Evolutionary conservation across 1,140 invertebrate species (phyloP).

Genomic region (Drosophila sproati): DNA sequence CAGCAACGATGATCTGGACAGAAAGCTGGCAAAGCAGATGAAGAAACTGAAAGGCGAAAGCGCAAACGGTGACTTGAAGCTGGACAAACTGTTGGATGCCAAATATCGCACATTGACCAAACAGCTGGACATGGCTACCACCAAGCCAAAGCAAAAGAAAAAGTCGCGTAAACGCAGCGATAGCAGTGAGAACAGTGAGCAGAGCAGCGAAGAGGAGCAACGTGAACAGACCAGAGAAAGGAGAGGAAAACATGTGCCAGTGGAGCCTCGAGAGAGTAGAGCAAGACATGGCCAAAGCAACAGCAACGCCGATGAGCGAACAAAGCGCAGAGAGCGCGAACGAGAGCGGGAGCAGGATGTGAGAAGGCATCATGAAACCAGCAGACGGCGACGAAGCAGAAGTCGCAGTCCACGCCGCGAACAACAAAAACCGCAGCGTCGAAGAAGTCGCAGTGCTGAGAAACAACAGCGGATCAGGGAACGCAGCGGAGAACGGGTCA

Average conservation of each 20-base stretch:
- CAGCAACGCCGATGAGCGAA: neutral
- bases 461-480: slow-evolving; percentile 37
- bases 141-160: slow-evolving; percentile 44
- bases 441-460: slow-evolving; percentile 23
- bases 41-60: slow-evolving; percentile 84
- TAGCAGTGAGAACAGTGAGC: slow-evolving; percentile 33
- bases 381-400: slow-evolving; percentile 10
- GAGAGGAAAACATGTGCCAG: neutral
- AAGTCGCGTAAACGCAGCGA: slow-evolving; percentile 23
- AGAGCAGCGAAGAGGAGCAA: slow-evolving; percentile 12
- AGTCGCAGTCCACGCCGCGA: slow-evolving; percentile 14
- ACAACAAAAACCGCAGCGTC: neutral
- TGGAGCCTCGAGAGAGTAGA: neutral
- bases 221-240: neutral
- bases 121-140: slow-evolving; percentile 76
- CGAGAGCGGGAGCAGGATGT: neutral
- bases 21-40: slow-evolving; percentile 85
- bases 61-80: slow-evolving; percentile 49
- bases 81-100: slow-evolving; percentile 69
- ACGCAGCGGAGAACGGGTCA: slow-evolving; percentile 26
- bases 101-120: slow-evolving; percentile 79
- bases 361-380: neutral
- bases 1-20: slow-evolving; percentile 85
- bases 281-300: slow-evolving; percentile 16
- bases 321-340: slow-evolving; percentile 1